A percentile compares a stretch with the other conserved stretches of the same genome.
phyloP scores from a whole-genome alignment of 64 coral and sea anemone species.

The Stichodactyla helianthus region DNA sequence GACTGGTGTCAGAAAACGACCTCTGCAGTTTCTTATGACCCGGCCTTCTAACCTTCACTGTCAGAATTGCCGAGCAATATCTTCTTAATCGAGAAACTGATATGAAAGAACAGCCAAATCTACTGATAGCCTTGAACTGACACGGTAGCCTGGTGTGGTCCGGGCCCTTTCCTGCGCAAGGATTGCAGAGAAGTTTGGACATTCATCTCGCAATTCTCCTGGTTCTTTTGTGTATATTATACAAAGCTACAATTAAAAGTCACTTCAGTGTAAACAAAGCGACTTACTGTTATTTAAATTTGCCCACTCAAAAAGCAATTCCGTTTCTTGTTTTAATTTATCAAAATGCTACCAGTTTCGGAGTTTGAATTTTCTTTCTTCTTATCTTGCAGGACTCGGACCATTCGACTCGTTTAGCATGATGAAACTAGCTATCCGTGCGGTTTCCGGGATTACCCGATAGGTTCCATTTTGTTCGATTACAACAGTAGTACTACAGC shows the following conservation, averaged over 20 bases:
- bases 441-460: conserved; percentile 23
- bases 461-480: conserved; percentile 21
- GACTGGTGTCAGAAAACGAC: background rate
- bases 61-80: background rate
- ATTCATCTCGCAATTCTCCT: background rate
- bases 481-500: background rate
- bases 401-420: background rate
- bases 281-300: conserved; percentile 2
- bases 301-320: background rate
- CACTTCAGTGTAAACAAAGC: background rate
- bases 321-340: background rate
- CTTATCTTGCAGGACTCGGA: background rate
- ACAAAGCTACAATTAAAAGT: conserved; percentile 9
- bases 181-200: background rate
- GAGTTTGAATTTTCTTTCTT: background rate
- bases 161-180: background rate
- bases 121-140: background rate
- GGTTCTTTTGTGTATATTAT: background rate
- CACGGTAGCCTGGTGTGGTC: background rate
- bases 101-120: background rate
- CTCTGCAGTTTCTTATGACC: background rate
- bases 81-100: background rate
- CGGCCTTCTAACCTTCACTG: background rate
- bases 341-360: background rate
- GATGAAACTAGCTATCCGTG: background rate